Percentiles rank a stretch among this genome's conserved stretches.
phyloP scores from a whole-genome alignment of 2,888 invertebrate species.

The Napeogenes sylphis region DNA sequence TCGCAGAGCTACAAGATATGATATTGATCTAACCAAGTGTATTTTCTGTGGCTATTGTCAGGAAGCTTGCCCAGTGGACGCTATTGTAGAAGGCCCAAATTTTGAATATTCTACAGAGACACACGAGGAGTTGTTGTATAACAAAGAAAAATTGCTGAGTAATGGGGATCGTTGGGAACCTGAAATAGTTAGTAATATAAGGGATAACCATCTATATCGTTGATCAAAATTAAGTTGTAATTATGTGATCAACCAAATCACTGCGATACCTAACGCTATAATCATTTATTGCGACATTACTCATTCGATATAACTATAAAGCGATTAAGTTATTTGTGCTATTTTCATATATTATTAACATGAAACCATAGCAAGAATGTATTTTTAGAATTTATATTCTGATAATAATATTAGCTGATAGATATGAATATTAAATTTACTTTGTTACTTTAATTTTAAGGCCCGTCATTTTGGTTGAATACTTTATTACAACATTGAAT shows the following conservation, averaged over 20 bases:
- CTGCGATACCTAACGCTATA: no score
- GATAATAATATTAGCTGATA: no score
- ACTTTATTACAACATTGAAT: conserved; percentile 17
- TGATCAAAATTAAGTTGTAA: conserved; percentile 28
- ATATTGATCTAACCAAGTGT: conserved; percentile 98
- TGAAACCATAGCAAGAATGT: no score
- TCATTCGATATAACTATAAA: no score
- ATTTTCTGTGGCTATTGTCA: conserved; percentile 99
- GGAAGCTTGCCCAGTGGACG: conserved; percentile 98
- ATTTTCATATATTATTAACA: no score
- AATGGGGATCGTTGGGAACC: conserved; percentile 99
- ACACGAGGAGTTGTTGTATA: conserved; percentile 97
- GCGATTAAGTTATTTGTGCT: no score
- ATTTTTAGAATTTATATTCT: no score
- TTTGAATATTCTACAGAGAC: conserved; percentile 99
- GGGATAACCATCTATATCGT: conserved; percentile 64
- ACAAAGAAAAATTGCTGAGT: conserved; percentile 96
- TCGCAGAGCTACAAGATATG: conserved; percentile 96
- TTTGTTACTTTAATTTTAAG: conserved; percentile 10
- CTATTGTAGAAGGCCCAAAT: conserved; percentile 99
- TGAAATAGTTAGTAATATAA: conserved; percentile 95
- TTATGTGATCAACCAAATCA: not conserved
- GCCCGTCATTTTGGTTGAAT: conserved; percentile 16
- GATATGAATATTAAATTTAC: conserved; percentile 2
- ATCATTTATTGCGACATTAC: no score